Conservation (phyloP, 1,140 invertebrate genomes). For the Formica exsecta region DNA sequence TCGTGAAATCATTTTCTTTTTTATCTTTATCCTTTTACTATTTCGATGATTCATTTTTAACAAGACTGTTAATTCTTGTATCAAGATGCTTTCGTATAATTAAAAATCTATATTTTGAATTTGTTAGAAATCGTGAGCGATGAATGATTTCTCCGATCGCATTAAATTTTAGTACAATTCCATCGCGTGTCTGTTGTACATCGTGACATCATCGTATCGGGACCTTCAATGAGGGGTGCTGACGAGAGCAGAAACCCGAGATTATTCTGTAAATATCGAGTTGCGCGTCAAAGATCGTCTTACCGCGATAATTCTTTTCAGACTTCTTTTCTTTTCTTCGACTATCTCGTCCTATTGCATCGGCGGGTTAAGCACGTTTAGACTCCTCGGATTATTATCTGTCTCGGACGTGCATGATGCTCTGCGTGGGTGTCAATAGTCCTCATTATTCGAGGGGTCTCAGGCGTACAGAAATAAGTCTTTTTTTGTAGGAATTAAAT, state of each 20-base stretch:
- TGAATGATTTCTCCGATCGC: neutral
- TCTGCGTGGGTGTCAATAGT: constrained; percentile 27
- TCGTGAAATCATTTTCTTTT: neutral
- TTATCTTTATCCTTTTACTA: neutral
- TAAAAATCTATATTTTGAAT: neutral
- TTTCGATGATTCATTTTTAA: neutral
- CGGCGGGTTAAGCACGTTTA: neutral
- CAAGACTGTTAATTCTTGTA: neutral
- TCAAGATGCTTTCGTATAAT: neutral
- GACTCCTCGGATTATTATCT: constrained; percentile 9
- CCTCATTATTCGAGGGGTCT: neutral
- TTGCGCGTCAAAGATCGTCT: constrained; percentile 65
- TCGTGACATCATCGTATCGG: constrained; percentile 13
- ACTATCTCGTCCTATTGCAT: neutral
- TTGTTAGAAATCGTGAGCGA: neutral
- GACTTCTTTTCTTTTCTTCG: constrained; percentile 6
- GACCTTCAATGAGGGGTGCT: constrained; percentile 62
- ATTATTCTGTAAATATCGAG: constrained; percentile 69
- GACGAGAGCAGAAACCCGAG: constrained; percentile 68
- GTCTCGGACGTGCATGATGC: neutral
- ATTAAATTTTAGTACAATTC: neutral
- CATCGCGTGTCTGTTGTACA: neutral
- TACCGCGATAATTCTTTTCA: constrained; percentile 67
- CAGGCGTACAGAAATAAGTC: neutral
- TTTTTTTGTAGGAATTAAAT: neutral